Evolutionary conservation across 2,113 vertebrate species (phyloP), one percentile per base, ranked within the genome.

Genomic region (Boulengeromyrus knoepffleri): DNA sequence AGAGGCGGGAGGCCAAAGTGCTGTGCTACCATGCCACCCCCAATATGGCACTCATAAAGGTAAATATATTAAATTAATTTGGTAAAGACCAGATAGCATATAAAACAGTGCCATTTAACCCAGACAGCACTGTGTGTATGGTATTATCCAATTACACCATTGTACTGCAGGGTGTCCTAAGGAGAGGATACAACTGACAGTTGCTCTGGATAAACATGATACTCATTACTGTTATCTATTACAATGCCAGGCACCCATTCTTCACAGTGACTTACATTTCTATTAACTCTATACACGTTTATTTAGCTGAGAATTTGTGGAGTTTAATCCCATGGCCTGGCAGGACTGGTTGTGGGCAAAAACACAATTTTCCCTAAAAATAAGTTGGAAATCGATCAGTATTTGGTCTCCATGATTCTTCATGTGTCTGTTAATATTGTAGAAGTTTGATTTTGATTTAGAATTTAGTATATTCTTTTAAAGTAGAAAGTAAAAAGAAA

Each of bases 401-500:
- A 85, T 85, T 85, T 50, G 36, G 42, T 46, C 42, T 42, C 83
- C 83, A 47, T 46, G 42, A 47, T 85, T 85, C 42, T 24, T 85
- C 42, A 24, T 45, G 8, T n/a, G 24, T 24, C 10, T 27, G 84
- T 31, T 42, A 50, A 46, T 85, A 49, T 50, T 50, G 45, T 24
- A 85, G 24, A 46, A 85, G 42, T 45, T 83, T 83, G 77, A n/a
- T 85, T 49, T 85, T 85, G 42, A 49, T 47, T 85, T 10, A 24
- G 24, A 85, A 85, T 47, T n/a, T 85, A 85, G 24, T 49, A 27
- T 27, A 85, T 49, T 45, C 77, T 85, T 85, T 85, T 47, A 47
- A 49, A 85, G 39, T 10, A 85, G 84, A 85, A 85, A 13, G 46
- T 24, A 84, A 84, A 85, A 50, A 85, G 84, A 85, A 85, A 85